Conservation (phyloP, 2,113 vertebrate species). For the Scophthalmus maximus region DNA sequence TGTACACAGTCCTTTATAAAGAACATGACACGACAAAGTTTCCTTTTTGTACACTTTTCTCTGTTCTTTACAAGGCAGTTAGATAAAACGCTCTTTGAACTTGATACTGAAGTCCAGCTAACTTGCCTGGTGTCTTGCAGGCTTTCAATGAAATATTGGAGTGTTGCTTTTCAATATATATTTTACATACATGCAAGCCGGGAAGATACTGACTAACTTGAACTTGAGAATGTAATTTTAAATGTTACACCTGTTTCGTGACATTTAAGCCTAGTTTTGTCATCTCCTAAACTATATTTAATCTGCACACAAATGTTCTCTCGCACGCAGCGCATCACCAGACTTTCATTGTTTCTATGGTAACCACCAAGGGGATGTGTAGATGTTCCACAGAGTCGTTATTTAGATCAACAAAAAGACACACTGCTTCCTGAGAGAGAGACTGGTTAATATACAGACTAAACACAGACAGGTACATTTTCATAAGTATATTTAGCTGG, state of each 20-base stretch:
- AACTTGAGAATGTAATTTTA: neutral
- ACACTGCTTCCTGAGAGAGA: constrained; percentile 3
- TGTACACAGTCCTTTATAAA: neutral
- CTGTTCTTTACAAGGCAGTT: neutral
- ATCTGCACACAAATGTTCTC: neutral
- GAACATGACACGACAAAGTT: no score
- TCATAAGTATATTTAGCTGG: neutral
- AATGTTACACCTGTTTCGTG: neutral
- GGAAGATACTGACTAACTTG: neutral
- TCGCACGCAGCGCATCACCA: neutral
- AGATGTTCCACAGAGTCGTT: no score
- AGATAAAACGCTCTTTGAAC: constrained; percentile 27
- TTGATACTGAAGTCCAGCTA: constrained; percentile 23
- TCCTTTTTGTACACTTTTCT: no score
- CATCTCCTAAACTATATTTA: neutral
- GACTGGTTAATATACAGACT: neutral
- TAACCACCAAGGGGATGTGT: constrained; percentile 7
- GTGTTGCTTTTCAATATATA: neutral
- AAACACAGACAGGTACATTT: neutral
- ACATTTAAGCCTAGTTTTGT: neutral
- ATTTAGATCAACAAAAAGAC: constrained; percentile 18
- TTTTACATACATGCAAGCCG: neutral
- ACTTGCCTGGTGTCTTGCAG: constrained; percentile 8
- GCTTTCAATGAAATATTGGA: constrained; percentile 15
- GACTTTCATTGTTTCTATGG: constrained; percentile 28